Evolutionary conservation across 2,888 invertebrate genomes (phyloP), one percentile per base, ranked within the genome.

Genomic region (Melipona beecheii): DNA sequence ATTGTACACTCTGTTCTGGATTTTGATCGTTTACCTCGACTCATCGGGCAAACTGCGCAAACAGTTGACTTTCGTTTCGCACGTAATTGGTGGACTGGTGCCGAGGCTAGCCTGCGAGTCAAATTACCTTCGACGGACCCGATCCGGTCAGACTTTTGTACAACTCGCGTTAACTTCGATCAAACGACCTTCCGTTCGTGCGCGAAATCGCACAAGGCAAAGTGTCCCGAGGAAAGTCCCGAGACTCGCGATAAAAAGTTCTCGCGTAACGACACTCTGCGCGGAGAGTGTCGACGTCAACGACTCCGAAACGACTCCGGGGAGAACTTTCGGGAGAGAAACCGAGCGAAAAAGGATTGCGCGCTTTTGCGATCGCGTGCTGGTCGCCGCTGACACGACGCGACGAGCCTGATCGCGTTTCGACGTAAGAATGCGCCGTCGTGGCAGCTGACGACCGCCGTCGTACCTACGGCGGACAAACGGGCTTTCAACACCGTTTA

Each of bases 401-500:
- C 54, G 66, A 60, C 54, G 60, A 71, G 60, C 31, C 70, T 65
- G 11, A 21, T 66, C 43, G 58, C 64, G 24, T 13, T 50, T 24
- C 56, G 50, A 80, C 56, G 82, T 64, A 52, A 54, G 65, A 60
- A 75, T 66, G 75, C 83, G 75, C 75, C 83, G 75, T 83, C 83
- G 83, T 82, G 83, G 71, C 75, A 83, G 83, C 82, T 72, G 75
- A 65, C 49, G 21, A 21, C 9, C 36, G 31, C 21, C 43, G 54
- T 62, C 52, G 69, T 49, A 49, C 70, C 72, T 54, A 60, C 52
- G 71, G 56, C 36, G 62, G 71, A 71, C 81, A 80, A 80, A 70
- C 31, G 19, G 75, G 36, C 74, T 84, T 83, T 82, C 83, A 78
- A 50, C 78, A 65, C 58, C 69, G 78, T 60, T 84, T 71, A 75